These are phyloP conservation scores for Cheilosia scutellata DNA, from an alignment of 2,888 invertebrate genomes.

Conservation along the genomic window DNA sequence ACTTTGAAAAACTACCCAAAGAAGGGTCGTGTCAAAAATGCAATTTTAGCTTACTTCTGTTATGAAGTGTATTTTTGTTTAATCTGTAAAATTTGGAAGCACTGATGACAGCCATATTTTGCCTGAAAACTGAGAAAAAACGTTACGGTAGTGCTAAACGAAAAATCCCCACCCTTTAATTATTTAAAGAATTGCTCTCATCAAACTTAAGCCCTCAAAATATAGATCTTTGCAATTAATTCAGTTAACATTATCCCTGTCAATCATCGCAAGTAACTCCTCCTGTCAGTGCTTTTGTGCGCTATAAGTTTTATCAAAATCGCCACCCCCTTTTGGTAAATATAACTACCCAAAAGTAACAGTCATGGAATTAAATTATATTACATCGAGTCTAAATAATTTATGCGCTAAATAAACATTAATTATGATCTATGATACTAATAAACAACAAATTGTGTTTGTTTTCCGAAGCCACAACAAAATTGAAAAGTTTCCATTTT, in stretches of 20 bases:
- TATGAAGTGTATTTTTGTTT: too few relatives aligned
- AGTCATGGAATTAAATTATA: constrained; percentile 21
- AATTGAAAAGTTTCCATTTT: constrained; percentile 33
- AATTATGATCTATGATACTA: constrained; percentile 50
- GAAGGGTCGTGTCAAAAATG: too few relatives aligned
- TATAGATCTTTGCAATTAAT: constrained; percentile 7
- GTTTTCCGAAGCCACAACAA: constrained; percentile 35
- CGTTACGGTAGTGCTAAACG: too few relatives aligned
- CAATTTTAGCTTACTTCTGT: too few relatives aligned
- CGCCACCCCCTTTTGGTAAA: not conserved
- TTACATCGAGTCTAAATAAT: constrained; percentile 39
- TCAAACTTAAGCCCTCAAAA: not conserved
- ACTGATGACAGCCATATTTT: too few relatives aligned
- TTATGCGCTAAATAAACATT: constrained; percentile 48
- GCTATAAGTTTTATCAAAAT: not conserved
- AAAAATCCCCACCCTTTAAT: too few relatives aligned
- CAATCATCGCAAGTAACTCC: not conserved
- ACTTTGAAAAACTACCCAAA: too few relatives aligned
- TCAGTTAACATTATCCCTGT: constrained; percentile 6
- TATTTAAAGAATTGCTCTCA: not conserved
- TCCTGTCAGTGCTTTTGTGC: not conserved
- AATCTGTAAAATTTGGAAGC: too few relatives aligned
- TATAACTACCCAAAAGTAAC: not conserved
- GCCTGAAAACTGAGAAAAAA: too few relatives aligned
- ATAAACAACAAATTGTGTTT: constrained; percentile 61